A percentile compares a stretch with the other conserved stretches of the same genome.
Evolutionary conservation across 2,888 invertebrate genomes (phyloP).

Genomic region (Hydrotaea cyrtoneurina): DNA sequence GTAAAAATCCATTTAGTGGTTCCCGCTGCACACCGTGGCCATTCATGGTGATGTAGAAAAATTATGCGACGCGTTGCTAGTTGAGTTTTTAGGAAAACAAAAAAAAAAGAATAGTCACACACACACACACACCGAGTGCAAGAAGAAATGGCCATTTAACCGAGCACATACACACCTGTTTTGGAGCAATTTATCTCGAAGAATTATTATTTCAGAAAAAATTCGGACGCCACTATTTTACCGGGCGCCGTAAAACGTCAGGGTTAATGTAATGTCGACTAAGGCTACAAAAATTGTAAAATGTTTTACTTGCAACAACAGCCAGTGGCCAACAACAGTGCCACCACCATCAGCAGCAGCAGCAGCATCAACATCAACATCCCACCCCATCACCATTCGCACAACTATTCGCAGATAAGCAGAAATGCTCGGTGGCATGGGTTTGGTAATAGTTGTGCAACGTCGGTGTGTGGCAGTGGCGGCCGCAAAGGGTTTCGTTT

Average conservation of each 20-base stretch:
- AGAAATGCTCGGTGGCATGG: not conserved
- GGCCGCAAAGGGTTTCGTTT: conserved; percentile 26
- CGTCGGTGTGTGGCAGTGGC: not conserved
- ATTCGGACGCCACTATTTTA: conserved; percentile 73
- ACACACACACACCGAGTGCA: conserved; percentile 1
- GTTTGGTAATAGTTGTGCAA: conserved; percentile 9
- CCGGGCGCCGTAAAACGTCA: conserved; percentile 64
- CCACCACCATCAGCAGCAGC: not conserved
- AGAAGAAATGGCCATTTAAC: conserved; percentile 77
- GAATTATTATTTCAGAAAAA: conserved; percentile 81
- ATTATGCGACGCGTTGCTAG: conserved; percentile 70
- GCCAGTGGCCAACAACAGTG: not conserved
- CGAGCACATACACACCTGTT: conserved; percentile 78
- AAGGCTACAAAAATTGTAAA: conserved; percentile 60
- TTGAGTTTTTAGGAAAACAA: conserved; percentile 16
- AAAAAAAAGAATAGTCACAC: not conserved
- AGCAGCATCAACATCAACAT: too few relatives aligned
- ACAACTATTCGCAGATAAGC: conserved; percentile 37
- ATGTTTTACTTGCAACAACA: conserved; percentile 50
- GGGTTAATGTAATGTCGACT: conserved; percentile 68
- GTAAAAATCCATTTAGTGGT: conserved; percentile 38
- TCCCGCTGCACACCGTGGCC: conserved; percentile 22
- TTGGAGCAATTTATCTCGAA: conserved; percentile 81
- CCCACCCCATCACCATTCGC: conserved; percentile 35
- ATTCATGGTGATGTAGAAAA: conserved; percentile 63